Percentiles rank a stretch among this genome's conserved stretches.
Conservation (phyloP, 2,797 vertebrate genomes). For the Avahi laniger region DNA sequence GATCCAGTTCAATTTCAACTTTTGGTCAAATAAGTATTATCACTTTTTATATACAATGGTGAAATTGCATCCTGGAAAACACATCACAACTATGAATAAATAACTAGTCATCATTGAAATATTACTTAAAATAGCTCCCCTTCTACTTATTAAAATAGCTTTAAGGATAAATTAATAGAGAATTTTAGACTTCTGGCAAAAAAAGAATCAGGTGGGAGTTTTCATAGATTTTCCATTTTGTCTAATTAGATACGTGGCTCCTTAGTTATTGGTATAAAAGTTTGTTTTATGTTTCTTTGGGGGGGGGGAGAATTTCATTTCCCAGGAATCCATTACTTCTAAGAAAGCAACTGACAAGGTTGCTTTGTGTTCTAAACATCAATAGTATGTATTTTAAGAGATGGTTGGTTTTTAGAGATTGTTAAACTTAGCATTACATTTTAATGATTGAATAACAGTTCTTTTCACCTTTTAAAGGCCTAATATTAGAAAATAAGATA, state of each 20-base stretch:
- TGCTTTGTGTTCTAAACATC: neutral
- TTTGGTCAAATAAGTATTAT: conserved; percentile 29
- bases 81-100: neutral
- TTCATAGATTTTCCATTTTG: neutral
- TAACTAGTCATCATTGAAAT: neutral
- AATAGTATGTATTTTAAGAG: neutral
- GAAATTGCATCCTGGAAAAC: neutral
- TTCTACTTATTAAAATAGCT: neutral
- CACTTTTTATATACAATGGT: neutral
- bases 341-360: neutral
- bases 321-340: neutral
- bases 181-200: neutral
- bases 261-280: neutral
- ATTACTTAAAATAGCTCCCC: neutral
- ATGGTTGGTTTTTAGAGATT: neutral
- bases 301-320: neutral
- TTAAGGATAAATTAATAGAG: conserved; percentile 9
- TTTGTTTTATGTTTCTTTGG: neutral
- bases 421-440: neutral
- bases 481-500: neutral
- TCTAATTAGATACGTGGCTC: neutral
- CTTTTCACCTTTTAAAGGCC: neutral
- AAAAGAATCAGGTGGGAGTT: neutral
- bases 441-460: neutral
- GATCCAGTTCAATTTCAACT: neutral